Conservation (phyloP, 2,797 vertebrate species). For the Selene dorsalis region DNA sequence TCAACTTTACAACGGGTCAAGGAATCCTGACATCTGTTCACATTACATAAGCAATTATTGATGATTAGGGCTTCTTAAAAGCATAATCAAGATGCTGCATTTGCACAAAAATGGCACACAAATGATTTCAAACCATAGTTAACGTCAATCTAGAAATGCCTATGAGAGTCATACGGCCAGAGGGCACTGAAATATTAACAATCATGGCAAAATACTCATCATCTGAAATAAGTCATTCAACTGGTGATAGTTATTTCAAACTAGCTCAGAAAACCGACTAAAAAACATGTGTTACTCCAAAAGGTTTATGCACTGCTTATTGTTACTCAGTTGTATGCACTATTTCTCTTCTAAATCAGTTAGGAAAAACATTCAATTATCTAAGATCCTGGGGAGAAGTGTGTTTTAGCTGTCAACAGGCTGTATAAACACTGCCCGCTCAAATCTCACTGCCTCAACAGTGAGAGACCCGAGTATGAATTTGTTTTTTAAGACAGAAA, state of each 20-base stretch:
- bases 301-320: slow-evolving; percentile 9
- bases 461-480: slow-evolving; percentile 12
- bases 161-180: slow-evolving; percentile 18
- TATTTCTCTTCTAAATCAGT: slow-evolving; percentile 9
- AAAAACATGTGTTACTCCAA: slow-evolving; percentile 9
- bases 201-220: slow-evolving; percentile 6
- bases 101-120: slow-evolving; percentile 33
- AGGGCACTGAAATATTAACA: slow-evolving; percentile 35
- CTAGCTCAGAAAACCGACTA: slow-evolving; percentile 17
- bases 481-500: slow-evolving; percentile 30
- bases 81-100: slow-evolving; percentile 33
- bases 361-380: slow-evolving; percentile 10
- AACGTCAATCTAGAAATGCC: slow-evolving; percentile 35
- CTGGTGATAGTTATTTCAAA: background rate
- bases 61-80: slow-evolving; percentile 23
- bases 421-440: slow-evolving; percentile 21
- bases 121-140: slow-evolving; percentile 34
- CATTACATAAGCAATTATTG: slow-evolving; percentile 44
- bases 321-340: slow-evolving; percentile 18
- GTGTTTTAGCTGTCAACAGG: background rate
- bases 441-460: slow-evolving; percentile 13
- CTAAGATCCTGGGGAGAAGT: background rate
- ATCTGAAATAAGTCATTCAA: slow-evolving; percentile 28
- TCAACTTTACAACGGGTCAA: slow-evolving; percentile 45
- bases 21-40: slow-evolving; percentile 27